Conservation (phyloP, 2,888 invertebrate genomes). For the Microctonus hyperodae region DNA sequence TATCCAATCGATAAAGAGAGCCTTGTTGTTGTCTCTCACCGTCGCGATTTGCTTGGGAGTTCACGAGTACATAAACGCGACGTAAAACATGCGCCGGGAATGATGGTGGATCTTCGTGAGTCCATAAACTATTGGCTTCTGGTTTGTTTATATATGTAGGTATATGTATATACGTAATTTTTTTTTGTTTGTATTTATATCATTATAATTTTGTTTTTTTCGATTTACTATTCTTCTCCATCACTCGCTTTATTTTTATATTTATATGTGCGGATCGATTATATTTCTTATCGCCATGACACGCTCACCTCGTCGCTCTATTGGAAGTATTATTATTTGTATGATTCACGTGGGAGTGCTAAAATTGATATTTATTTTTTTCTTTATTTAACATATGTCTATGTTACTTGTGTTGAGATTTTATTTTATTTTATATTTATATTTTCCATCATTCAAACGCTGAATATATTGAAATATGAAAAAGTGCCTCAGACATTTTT, state of each 20-base stretch:
- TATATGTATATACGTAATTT: too few relatives aligned
- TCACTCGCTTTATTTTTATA: neutral
- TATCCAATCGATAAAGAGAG: slow-evolving; percentile 27
- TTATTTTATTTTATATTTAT: neutral
- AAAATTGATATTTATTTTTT: neutral
- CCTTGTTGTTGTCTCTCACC: slow-evolving; percentile 25
- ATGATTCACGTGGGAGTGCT: neutral
- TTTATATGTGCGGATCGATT: slow-evolving; percentile 40
- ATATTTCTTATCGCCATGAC: slow-evolving; percentile 35
- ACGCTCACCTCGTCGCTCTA: slow-evolving; percentile 24
- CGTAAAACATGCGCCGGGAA: slow-evolving; percentile 12
- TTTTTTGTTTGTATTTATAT: neutral
- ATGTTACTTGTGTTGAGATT: neutral
- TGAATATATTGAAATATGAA: neutral
- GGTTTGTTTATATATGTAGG: too few relatives aligned
- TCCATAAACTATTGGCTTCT: slow-evolving; percentile 1
- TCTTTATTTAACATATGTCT: too few relatives aligned
- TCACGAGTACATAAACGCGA: slow-evolving; percentile 22
- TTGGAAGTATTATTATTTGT: neutral
- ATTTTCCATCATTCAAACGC: neutral
- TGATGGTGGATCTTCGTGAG: slow-evolving; percentile 12
- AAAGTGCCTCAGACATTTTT: neutral
- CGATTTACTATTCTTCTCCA: too few relatives aligned
- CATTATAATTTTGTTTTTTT: neutral
- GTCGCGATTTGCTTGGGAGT: slow-evolving; percentile 24